Base-by-base conservation (phyloP, 2,113 vertebrate genomes). In the Protobothrops mucrosquamatus region DNA sequence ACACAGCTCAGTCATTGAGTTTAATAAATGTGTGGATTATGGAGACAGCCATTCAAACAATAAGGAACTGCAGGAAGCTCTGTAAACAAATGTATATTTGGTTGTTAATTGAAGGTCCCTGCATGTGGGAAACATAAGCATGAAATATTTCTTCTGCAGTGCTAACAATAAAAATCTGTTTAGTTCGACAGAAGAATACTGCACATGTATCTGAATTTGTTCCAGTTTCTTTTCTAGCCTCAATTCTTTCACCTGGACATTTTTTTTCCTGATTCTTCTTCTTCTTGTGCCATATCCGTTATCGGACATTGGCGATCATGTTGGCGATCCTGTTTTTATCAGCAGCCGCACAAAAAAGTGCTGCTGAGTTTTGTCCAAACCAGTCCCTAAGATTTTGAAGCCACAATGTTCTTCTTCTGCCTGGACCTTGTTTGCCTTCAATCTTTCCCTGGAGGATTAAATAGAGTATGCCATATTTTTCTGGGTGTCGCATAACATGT, bases 251-350 rank as follows among this genome's bases (percentile, higher is more conserved):
- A n/a, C 12, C 61, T n/a, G 12, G 26, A n/a, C 4, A n/a, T 69
- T n/a, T 69, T 55, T 55, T n/a, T 69, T 2, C 1, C 43, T 43
- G 3, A 46, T 46, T 46, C 46, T 46, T 46, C 46, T 46, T 46
- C 46, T 46, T 46, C 3, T 46, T 46, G 0, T 46, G 46, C 46
- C 46, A 4, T 46, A 46, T 0, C 46, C 3, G 0, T 46, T 46
- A 46, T 46, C 0, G 0, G 46, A 46, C 4, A 0, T 46, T 0
- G 46, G 4, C 0, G 4, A 46, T 46, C 46, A 46, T 46, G 46
- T 46, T 46, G 46, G 3, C 46, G 0, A 46, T 46, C 46, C 46
- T 46, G 46, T 46, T 46, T 46, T 46, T 46, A 46, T 46, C 46
- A 46, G 4, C 46, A 46, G 46, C 46, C 0, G 46, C 39, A 39